Conservation (phyloP, 1,140 invertebrate genomes). For the Euschistus heros region DNA sequence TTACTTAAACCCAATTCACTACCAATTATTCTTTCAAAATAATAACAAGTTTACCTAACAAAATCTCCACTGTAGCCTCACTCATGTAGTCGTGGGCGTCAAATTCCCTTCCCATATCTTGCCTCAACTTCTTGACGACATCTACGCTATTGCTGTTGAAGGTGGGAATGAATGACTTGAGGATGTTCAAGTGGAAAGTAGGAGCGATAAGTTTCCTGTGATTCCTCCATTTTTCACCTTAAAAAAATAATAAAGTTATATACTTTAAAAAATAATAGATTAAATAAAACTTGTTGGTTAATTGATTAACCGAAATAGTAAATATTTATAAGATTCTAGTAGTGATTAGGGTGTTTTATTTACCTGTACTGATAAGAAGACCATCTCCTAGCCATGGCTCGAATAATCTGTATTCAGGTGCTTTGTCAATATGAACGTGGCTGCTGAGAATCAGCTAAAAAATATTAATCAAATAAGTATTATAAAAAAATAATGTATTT, state of each 20-base stretch:
- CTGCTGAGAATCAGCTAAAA: conserved; percentile 29
- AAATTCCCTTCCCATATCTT: conserved; percentile 48
- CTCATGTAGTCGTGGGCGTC: conserved; percentile 78
- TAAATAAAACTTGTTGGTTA: too few relatives aligned
- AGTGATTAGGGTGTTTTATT: conserved; percentile 31
- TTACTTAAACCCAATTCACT: too few relatives aligned
- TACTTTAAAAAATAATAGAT: too few relatives aligned
- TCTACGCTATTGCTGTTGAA: conserved; percentile 67
- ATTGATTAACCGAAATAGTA: too few relatives aligned
- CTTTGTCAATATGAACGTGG: conserved; percentile 54
- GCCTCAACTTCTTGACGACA: conserved; percentile 54
- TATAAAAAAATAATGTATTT: too few relatives aligned
- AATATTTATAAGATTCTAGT: too few relatives aligned
- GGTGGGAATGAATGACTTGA: conserved; percentile 75
- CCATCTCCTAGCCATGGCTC: conserved; percentile 61
- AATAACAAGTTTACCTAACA: conserved; percentile 46
- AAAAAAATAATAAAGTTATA: not conserved
- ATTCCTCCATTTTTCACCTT: conserved; percentile 68
- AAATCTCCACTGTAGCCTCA: conserved; percentile 73
- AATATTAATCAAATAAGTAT: too few relatives aligned
- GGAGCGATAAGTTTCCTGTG: conserved; percentile 85
- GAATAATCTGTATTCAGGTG: conserved; percentile 57
- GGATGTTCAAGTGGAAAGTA: conserved; percentile 82
- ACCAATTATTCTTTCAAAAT: not conserved
- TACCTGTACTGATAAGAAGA: conserved; percentile 61